A percentile compares a stretch with the other conserved stretches of the same genome.
Conservation (phyloP, 1,140 invertebrate genomes). For the Ips nitidus region DNA sequence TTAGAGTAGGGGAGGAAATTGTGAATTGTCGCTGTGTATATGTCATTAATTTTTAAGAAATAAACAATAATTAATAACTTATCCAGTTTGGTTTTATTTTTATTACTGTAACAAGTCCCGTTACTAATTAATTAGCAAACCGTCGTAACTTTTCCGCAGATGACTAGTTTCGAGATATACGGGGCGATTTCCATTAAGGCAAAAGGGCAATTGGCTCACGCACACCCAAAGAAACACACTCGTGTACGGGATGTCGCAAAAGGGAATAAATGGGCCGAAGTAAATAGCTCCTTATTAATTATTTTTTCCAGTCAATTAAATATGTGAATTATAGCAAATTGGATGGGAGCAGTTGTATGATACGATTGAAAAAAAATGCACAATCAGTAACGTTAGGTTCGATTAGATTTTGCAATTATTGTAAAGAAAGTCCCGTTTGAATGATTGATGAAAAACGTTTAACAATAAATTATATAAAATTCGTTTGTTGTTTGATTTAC, state of each 20-base stretch:
- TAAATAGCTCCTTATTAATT: slow-evolving; percentile 22
- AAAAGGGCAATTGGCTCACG: slow-evolving; percentile 20
- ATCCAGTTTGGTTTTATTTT: slow-evolving; percentile 4
- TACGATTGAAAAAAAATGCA: too few species aligned
- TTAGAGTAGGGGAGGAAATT: slow-evolving; percentile 36
- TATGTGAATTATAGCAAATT: background rate
- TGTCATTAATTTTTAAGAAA: slow-evolving; percentile 45
- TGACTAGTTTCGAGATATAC: slow-evolving; percentile 4
- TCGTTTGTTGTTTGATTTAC: too few species aligned
- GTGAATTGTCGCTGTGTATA: slow-evolving; percentile 46
- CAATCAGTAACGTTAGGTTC: too few species aligned
- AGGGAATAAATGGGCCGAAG: slow-evolving; percentile 17
- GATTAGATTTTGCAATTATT: too few species aligned
- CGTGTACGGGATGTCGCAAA: slow-evolving; percentile 9
- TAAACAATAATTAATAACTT: slow-evolving; percentile 36
- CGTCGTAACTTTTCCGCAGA: background rate
- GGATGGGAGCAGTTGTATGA: background rate
- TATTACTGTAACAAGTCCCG: background rate
- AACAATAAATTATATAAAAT: too few species aligned
- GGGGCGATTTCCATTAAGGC: slow-evolving; percentile 5
- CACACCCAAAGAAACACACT: slow-evolving; percentile 7
- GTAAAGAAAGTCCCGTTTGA: too few species aligned
- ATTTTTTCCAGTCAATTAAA: slow-evolving; percentile 22
- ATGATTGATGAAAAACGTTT: too few species aligned
- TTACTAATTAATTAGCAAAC: background rate